Base-by-base conservation (phyloP, 1,140 invertebrate species). In the Leguminivora glycinivorella region DNA sequence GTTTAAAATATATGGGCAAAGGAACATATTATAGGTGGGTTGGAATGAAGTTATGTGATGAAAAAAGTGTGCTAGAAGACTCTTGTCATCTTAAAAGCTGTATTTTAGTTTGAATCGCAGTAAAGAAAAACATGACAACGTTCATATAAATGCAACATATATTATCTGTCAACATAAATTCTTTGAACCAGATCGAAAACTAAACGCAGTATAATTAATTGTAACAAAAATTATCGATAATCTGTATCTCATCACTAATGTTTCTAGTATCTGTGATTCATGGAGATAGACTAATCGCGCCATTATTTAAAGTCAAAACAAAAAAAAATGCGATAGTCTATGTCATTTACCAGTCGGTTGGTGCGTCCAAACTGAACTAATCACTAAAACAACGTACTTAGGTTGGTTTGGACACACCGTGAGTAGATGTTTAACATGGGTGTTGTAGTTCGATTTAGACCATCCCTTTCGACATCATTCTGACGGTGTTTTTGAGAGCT, bases 401-500 rank as follows among this genome's bases (percentile, higher is more conserved):
- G n/a, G 4, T 43, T n/a, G 40, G 40, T n/a, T 43, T 43, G 40
- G n/a, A 43, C 19, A 19, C 47, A 52, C 47, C 47, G 19, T 52
- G 9, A 52, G 47, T 22, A 52, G 47, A 52, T 52, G n/a, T 52
- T 52, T 52, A 17, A 10, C 7, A 72, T 72, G 40, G 38, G 22
- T 19, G 43, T 69, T 67, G 67, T 72, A 26, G 12, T 34, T 63
- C 0, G 26, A 25, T 77, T 91, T 92, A 92, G 69, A 92, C 92
- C 93, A 95, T 95, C 60, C 95, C 94, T 93, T 97, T 97, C 66
- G 96, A 96, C 96, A 97, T 96, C 96, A 96, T 96, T 78, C 96
- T 93, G 52, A 97, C 97, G 9, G 98, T 98, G 90, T 99, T 99
- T 89, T 99, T 99, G 43, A 99, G 92, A 0, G 98, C 98, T 92